A percentile compares a stretch with the other conserved stretches of the same genome.
These are phyloP conservation scores for Acrocephalus scirpaceus DNA, from an alignment of 2,797 vertebrate species.

Conservation along the genomic window DNA sequence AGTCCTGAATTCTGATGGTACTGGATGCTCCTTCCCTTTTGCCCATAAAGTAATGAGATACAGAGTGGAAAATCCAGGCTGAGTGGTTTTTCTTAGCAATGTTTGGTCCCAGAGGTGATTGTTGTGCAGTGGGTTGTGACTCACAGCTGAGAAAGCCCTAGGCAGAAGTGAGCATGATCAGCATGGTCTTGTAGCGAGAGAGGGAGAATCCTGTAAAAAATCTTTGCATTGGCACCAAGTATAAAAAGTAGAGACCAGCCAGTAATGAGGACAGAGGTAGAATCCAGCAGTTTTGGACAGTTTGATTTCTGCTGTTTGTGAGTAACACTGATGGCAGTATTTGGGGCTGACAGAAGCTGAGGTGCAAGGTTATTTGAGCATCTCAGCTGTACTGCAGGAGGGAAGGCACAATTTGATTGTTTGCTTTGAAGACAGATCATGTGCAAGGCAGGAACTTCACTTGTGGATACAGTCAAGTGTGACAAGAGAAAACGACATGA, in stretches of 20 bases:
- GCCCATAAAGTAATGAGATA: not conserved
- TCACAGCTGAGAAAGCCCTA: not conserved
- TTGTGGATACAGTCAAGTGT: not conserved
- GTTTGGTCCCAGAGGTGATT: not conserved
- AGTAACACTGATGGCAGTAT: not conserved
- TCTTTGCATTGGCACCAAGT: not conserved
- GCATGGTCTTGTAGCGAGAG: accelerated
- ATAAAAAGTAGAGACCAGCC: not conserved
- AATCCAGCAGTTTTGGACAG: not conserved
- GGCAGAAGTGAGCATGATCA: not conserved
- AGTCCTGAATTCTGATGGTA: not conserved
- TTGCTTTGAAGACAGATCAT: not conserved
- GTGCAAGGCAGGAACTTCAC: not conserved
- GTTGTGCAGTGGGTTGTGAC: not conserved
- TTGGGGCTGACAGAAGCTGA: not conserved
- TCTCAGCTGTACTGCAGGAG: not conserved
- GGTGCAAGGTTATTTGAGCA: not conserved
- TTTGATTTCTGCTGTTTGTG: not conserved
- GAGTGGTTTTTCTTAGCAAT: not conserved
- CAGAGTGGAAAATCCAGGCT: not conserved
- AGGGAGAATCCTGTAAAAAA: not conserved
- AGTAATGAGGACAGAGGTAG: not conserved
- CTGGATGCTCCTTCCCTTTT: not conserved
- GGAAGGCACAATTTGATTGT: not conserved
- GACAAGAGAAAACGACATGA: not conserved